A percentile compares a stretch with the other conserved stretches of the same genome.
phyloP scores from a whole-genome alignment of 2,888 invertebrate species.

The Flexamia atlantica region DNA sequence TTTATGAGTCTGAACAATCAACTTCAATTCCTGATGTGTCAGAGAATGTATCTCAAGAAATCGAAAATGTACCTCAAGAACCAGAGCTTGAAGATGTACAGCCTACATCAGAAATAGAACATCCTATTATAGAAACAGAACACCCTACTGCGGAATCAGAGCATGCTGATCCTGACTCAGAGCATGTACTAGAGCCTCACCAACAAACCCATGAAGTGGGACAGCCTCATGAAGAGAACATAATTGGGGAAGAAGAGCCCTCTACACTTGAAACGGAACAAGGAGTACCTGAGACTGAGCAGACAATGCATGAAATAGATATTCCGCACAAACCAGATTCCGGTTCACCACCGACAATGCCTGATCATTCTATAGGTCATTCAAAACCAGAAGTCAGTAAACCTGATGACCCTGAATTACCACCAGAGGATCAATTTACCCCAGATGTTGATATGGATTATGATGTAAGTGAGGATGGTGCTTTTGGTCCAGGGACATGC shows the following conservation, averaged over 20 bases:
- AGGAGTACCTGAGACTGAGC: background rate
- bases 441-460: conserved; percentile 80
- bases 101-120: background rate
- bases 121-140: conserved; percentile 26
- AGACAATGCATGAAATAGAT: conserved; percentile 38
- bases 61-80: conserved; percentile 29
- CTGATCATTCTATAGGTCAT: background rate
- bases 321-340: conserved; percentile 9
- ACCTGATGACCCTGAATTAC: conserved; percentile 37
- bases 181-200: conserved; percentile 59
- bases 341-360: background rate
- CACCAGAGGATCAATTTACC: conserved; percentile 69
- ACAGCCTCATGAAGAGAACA: conserved; percentile 47
- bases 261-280: background rate
- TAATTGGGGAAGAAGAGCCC: conserved; percentile 60
- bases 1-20: conserved; percentile 5
- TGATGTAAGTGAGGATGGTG: conserved; percentile 85
- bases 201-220: conserved; percentile 61
- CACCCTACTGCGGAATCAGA: conserved; percentile 19
- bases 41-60: no score
- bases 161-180: conserved; percentile 53
- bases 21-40: background rate
- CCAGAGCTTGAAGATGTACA: conserved; percentile 11
- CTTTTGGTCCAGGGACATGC: conserved; percentile 93
- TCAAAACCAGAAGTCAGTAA: conserved; percentile 21